Percentiles rank a stretch among this genome's conserved stretches.
Conservation (phyloP, 1,140 invertebrate species). For the Trachelipus rathkii region DNA sequence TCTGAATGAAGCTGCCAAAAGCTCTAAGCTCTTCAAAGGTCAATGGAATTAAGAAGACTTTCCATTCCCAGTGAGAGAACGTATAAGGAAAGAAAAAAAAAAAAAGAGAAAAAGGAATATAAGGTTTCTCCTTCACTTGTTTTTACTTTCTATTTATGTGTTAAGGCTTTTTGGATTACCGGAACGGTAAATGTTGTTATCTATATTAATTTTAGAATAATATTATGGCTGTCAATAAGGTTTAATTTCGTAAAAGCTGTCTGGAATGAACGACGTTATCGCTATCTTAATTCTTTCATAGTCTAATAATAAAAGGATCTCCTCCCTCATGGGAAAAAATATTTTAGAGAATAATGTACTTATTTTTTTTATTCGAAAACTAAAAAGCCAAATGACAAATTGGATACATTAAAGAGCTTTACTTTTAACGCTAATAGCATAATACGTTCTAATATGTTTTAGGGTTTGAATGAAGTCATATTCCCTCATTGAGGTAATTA, state of each 20-base stretch:
- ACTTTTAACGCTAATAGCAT: not conserved
- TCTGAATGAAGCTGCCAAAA: conserved; percentile 12
- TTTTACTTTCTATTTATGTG: not conserved
- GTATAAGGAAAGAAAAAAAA: too few species aligned
- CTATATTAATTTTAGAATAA: conserved; percentile 5
- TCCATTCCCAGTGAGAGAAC: not conserved
- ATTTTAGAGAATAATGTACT: too few species aligned
- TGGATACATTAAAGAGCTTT: not conserved
- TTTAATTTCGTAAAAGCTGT: not conserved
- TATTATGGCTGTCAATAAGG: not conserved
- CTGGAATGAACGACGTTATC: not conserved
- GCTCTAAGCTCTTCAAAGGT: conserved; percentile 11
- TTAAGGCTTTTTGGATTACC: conserved; percentile 7
- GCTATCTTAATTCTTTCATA: too few species aligned
- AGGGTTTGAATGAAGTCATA: not conserved
- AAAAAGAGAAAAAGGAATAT: too few species aligned
- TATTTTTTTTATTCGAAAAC: too few species aligned
- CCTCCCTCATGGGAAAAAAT: too few species aligned
- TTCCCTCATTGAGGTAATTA: not conserved
- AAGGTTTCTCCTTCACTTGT: not conserved
- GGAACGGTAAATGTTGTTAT: conserved; percentile 10
- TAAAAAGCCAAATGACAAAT: not conserved
- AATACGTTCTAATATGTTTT: conserved; percentile 2
- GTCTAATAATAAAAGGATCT: too few species aligned
- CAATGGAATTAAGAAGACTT: not conserved